phyloP scores from a whole-genome alignment of 2,113 vertebrate species.

The Eudyptes chrysolophus region DNA sequence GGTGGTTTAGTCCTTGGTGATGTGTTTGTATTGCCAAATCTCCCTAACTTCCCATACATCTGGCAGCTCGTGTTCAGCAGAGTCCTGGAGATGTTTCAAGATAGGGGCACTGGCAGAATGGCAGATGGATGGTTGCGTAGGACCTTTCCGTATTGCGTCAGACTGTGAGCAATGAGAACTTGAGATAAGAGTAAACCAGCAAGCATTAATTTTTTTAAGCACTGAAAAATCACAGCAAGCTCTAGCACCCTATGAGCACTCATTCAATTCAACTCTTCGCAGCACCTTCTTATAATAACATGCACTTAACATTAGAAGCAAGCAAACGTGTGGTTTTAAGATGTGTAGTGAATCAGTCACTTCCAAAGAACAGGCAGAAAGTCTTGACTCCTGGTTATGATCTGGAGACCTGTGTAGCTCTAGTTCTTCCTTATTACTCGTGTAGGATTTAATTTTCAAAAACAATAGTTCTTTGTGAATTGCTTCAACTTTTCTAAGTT shows the following conservation, averaged over 20 bases:
- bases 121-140: not conserved
- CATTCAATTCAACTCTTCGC: not conserved
- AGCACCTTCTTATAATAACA: not conserved
- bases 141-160: not conserved
- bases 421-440: not conserved
- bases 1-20: not conserved
- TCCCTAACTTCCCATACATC: not conserved
- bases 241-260: not conserved
- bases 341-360: not conserved
- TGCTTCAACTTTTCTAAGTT: not conserved
- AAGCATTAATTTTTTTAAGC: not conserved
- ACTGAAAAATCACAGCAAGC: not conserved
- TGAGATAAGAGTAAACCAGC: not conserved
- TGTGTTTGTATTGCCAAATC: not conserved
- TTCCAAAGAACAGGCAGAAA: not conserved
- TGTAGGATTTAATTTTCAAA: not conserved
- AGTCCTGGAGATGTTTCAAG: not conserved
- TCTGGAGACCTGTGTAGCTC: not conserved
- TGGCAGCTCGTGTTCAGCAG: not conserved
- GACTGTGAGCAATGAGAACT: not conserved
- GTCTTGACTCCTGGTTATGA: not conserved
- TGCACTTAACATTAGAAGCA: not conserved
- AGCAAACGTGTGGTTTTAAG: not conserved
- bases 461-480: not conserved
- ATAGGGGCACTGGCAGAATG: slow-evolving; percentile 11